Evolutionary conservation across 2,113 vertebrate species (phyloP), one percentile per base, ranked within the genome.

Genomic region (Indri indri): DNA sequence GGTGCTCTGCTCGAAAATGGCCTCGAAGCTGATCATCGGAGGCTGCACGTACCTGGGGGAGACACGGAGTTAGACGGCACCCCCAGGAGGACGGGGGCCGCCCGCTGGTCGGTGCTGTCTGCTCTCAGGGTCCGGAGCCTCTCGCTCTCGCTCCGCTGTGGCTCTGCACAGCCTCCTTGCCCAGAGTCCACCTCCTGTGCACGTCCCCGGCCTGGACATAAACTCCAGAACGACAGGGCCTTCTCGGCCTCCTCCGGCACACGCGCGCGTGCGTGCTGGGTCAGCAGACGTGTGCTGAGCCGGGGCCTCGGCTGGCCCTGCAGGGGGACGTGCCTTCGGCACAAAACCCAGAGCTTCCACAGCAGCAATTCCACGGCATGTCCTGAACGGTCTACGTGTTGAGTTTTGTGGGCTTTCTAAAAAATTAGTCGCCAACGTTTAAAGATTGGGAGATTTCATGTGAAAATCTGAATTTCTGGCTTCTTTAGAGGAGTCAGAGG

Each of bases 11-110:
- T 99, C 99, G 74, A 99, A 99, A 95, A 99, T 98, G 32, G 98
- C 98, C 27, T 99, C 99, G 6, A 99, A 99, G 98, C 99, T 99
- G 99, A 99, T 99, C 98, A 99, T 99, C 0, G 99, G 99, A 17
- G 99, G 99, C 97, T 99, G 99, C 59, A 99, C 99, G 0, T 99
- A 99, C 98, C 99, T 99, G 98, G 20, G 2, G 14, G 3, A 85
- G 45, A 86, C 74, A 65, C 37, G 92, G 2, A 0, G 5, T 2
- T 0, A 34, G 40, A 23, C 5, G 25, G 4, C 0, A 3, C 6
- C 22, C 34, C 5, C 0, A 0, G 18, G 23, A 30, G 42, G 50
- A 17, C 25, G 7, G 50, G 59, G 37, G 12, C 0, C 0, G 20
- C 34, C 45, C 18, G 5, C 32, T 13, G 16, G 8, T 23, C 61